Evolutionary conservation across 2,888 invertebrate species (phyloP).

Genomic region (Mimas tiliae): DNA sequence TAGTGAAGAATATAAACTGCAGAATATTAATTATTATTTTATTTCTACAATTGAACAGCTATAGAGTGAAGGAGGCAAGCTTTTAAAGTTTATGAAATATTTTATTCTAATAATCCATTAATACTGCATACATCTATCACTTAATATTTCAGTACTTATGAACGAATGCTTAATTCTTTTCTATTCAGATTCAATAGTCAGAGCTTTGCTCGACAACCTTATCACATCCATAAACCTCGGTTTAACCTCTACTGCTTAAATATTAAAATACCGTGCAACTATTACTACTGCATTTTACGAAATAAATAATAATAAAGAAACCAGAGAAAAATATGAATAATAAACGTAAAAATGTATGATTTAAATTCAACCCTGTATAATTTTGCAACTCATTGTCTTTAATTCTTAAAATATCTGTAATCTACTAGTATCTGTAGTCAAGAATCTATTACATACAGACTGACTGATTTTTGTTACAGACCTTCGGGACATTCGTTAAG

Average conservation of each 20-base stretch:
- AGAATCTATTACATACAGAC: background rate
- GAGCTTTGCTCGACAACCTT: background rate
- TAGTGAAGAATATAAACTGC: too few relatives aligned
- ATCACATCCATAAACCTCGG: background rate
- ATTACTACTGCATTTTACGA: background rate
- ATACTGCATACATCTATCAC: constrained; percentile 1
- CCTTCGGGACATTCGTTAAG: constrained; percentile 60
- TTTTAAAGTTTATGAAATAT: background rate
- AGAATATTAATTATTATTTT: background rate
- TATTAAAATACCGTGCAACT: constrained; percentile 7
- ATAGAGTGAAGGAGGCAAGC: background rate
- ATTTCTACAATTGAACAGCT: too few relatives aligned
- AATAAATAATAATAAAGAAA: background rate
- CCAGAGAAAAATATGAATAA: too few relatives aligned
- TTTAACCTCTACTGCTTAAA: constrained; percentile 20
- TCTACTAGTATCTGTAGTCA: too few relatives aligned
- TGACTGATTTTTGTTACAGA: constrained; percentile 31
- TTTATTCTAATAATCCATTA: background rate
- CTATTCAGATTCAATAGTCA: background rate
- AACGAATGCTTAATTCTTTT: background rate
- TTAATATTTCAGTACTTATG: background rate
- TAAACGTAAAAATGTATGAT: too few relatives aligned
- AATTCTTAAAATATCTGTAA: background rate
- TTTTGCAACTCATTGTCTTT: background rate
- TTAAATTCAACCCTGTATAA: too few relatives aligned